A percentile compares a stretch with the other conserved stretches of the same genome.
Evolutionary conservation across 2,888 invertebrate species (phyloP).

Genomic region (Caenorhabditis wallacei): DNA sequence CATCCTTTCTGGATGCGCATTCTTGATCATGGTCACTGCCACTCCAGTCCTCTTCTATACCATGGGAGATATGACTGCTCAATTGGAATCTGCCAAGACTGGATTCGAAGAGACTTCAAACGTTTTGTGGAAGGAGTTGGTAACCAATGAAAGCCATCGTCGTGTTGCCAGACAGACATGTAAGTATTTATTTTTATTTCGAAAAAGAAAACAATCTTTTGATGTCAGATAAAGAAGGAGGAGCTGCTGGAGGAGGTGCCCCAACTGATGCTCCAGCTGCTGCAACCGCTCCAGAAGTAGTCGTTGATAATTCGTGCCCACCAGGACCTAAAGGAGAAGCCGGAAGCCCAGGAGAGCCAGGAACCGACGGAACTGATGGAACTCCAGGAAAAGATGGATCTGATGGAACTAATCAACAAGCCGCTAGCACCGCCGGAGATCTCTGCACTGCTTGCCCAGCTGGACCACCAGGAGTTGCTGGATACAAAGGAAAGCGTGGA

Average conservation of each 20-base stretch:
- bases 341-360: constrained; percentile 74
- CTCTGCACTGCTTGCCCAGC: constrained; percentile 78
- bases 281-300: constrained; percentile 47
- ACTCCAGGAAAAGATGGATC: constrained; percentile 67
- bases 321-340: constrained; percentile 75
- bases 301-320: constrained; percentile 65
- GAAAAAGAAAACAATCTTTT: neutral
- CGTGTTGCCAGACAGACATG: constrained; percentile 72
- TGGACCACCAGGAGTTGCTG: constrained; percentile 79
- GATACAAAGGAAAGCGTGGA: constrained; percentile 82
- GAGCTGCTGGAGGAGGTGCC: constrained; percentile 41
- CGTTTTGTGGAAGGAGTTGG: constrained; percentile 76
- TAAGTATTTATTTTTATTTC: constrained; percentile 49
- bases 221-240: constrained; percentile 64
- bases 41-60: constrained; percentile 76
- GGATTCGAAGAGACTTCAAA: constrained; percentile 78
- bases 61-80: constrained; percentile 73
- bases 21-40: constrained; percentile 73
- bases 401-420: constrained; percentile 44
- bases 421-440: constrained; percentile 33
- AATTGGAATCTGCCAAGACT: constrained; percentile 70
- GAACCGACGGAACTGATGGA: constrained; percentile 69
- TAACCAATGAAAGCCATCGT: constrained; percentile 71
- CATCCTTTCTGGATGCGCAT: constrained; percentile 72
- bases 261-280: constrained; percentile 25